Conservation (phyloP, 2,797 vertebrate species). For the Onychomys leucogaster region DNA sequence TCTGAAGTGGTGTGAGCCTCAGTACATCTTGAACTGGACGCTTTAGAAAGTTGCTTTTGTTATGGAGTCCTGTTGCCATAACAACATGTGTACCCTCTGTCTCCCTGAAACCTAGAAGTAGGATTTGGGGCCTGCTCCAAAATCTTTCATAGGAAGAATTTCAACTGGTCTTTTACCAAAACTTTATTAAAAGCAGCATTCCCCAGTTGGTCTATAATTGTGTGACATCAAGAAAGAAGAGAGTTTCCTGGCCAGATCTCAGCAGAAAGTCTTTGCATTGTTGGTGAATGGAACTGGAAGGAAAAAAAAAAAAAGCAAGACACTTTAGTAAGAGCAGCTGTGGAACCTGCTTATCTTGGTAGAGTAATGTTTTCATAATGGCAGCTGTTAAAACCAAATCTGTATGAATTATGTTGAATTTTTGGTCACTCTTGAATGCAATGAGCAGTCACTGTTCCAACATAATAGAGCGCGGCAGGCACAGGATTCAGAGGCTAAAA, state of each 20-base stretch:
- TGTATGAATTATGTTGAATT: neutral
- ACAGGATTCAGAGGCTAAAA: neutral
- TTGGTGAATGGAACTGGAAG: neutral
- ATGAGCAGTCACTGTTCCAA: neutral
- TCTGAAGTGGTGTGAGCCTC: neutral
- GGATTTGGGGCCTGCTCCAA: neutral
- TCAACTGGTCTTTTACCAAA: neutral
- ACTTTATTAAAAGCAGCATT: constrained; percentile 49
- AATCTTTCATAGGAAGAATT: constrained; percentile 30
- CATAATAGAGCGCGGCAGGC: neutral
- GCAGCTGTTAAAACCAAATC: neutral
- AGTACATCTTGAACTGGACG: neutral
- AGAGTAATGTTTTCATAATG: neutral
- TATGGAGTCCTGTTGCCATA: neutral
- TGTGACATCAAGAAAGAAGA: neutral
- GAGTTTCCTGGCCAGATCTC: constrained; percentile 37
- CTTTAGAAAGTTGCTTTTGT: neutral
- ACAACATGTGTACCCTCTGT: neutral
- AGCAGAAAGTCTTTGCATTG: constrained; percentile 1
- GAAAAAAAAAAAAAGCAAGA: neutral
- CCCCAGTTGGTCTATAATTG: constrained; percentile 18
- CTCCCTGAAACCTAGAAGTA: constrained; percentile 11
- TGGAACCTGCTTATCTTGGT: neutral
- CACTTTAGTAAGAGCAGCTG: neutral
- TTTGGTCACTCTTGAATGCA: neutral